These are phyloP conservation scores for Pelobates cultripes DNA, from an alignment of 2,797 vertebrate genomes.

Conservation along the genomic window DNA sequence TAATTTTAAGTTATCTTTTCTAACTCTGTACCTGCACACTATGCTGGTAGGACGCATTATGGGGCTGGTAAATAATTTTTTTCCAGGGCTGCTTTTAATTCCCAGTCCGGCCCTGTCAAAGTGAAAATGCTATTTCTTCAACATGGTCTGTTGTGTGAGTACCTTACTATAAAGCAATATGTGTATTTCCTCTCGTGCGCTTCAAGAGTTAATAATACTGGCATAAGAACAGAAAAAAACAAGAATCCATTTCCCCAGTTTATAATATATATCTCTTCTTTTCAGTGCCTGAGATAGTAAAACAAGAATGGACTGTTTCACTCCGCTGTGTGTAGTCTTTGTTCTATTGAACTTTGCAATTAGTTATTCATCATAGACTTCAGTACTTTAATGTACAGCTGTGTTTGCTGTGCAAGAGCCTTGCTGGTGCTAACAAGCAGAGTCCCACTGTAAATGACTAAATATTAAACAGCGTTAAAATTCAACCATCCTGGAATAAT, in stretches of 20 bases:
- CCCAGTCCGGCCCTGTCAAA: no score
- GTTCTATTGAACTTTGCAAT: constrained; percentile 68
- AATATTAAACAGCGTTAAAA: not conserved
- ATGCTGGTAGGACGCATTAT: no score
- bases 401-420: constrained; percentile 73
- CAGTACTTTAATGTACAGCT: constrained; percentile 81
- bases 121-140: no score
- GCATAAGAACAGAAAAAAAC: not conserved
- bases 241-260: not conserved
- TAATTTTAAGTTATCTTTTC: no score
- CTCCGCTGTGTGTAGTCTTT: constrained; percentile 70
- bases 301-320: constrained; percentile 44
- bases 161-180: no score
- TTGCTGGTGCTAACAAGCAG: constrained; percentile 89
- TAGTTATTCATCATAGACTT: constrained; percentile 71
- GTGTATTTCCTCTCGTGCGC: not conserved
- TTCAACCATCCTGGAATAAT: not conserved
- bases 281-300: not conserved
- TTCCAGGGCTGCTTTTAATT: no score
- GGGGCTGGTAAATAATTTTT: no score
- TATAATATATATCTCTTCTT: not conserved
- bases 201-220: not conserved
- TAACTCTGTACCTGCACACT: no score
- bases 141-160: no score
- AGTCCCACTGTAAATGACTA: constrained; percentile 77